phyloP scores from a whole-genome alignment of 1,140 invertebrate genomes.

The Plodia interpunctella region DNA sequence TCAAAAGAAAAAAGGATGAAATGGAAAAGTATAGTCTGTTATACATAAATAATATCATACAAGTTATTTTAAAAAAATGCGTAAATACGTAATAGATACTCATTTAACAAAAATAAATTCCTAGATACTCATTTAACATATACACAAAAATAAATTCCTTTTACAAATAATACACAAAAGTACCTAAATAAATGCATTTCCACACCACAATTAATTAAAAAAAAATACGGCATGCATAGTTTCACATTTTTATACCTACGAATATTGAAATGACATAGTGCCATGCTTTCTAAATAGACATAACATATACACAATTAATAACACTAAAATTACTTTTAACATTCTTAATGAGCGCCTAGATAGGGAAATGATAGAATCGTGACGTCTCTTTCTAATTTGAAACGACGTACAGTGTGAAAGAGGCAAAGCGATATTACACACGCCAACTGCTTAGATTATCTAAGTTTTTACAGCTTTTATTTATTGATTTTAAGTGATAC shows the following conservation, averaged over 20 bases:
- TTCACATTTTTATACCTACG: not conserved
- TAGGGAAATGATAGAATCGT: not conserved
- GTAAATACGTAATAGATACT: not conserved
- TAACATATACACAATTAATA: not conserved
- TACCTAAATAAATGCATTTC: not conserved
- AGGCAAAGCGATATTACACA: not conserved
- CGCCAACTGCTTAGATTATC: no score
- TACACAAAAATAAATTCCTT: not conserved
- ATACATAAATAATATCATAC: no score
- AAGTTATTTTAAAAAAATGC: no score
- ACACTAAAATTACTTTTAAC: not conserved
- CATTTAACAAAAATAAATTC: not conserved
- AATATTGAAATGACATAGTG: not conserved
- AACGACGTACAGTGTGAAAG: not conserved
- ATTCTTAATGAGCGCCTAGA: not conserved
- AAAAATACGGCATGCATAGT: not conserved
- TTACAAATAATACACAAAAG: not conserved
- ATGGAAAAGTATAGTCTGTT: no score
- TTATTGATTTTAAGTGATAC: no score
- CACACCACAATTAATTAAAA: not conserved
- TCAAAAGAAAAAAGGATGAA: no score
- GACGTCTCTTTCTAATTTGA: not conserved
- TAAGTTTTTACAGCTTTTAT: no score
- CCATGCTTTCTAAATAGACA: not conserved
- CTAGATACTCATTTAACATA: not conserved